Conservation (phyloP, 2,888 invertebrate species). For the Lydus trimaculatus region DNA sequence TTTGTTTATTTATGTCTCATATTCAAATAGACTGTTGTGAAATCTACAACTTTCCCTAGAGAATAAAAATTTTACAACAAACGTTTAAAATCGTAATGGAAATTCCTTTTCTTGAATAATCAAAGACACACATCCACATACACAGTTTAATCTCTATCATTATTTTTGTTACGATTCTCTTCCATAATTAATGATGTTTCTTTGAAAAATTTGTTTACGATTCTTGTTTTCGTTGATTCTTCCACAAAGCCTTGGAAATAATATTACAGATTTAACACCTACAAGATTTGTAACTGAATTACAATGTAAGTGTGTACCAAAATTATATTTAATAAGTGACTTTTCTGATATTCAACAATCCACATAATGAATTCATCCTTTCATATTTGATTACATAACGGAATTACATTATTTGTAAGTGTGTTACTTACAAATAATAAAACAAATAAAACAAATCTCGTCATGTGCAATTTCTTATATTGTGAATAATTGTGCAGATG, state of each 20-base stretch:
- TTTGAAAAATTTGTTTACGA: too few relatives aligned
- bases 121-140: not conserved
- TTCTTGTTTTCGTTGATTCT: too few relatives aligned
- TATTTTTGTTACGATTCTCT: not conserved
- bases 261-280: too few relatives aligned
- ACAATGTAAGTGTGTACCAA: not conserved
- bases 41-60: not conserved
- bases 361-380: not conserved
- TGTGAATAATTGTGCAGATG: not conserved
- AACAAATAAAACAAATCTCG: not conserved
- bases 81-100: not conserved
- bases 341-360: not conserved
- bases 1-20: not conserved
- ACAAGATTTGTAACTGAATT: not conserved
- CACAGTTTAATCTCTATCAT: not conserved
- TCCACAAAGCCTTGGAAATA: too few relatives aligned
- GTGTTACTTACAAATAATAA: not conserved
- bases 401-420: conserved; percentile 1
- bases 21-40: not conserved
- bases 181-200: not conserved
- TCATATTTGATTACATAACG: not conserved
- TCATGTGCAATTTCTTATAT: not conserved
- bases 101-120: not conserved
- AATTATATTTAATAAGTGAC: not conserved
- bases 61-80: not conserved